Evolutionary conservation across 2,113 vertebrate genomes (phyloP).

Genomic region (Aix galericulata): DNA sequence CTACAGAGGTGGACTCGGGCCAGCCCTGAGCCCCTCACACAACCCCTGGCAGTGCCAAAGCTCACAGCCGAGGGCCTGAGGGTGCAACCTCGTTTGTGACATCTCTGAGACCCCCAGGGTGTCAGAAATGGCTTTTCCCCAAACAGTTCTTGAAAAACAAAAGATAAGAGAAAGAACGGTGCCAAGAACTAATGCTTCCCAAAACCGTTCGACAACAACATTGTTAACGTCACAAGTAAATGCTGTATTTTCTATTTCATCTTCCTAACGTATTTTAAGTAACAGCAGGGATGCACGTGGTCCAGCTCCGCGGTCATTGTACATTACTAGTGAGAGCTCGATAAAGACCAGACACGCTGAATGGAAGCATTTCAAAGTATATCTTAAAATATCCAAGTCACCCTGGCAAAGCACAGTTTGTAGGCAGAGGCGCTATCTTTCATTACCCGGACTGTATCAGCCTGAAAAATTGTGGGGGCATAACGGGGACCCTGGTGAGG

Average conservation of each 20-base stretch:
- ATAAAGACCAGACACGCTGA: background rate
- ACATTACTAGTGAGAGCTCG: background rate
- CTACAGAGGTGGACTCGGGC: background rate
- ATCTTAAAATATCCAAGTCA: background rate
- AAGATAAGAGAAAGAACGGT: background rate
- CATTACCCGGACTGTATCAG: background rate
- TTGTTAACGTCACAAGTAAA: background rate
- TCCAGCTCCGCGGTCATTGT: background rate
- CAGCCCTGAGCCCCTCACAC: accelerated
- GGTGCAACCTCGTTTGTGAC: background rate
- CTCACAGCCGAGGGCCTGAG: background rate
- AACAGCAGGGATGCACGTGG: background rate
- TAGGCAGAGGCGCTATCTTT: background rate
- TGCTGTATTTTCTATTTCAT: background rate
- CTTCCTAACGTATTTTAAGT: background rate
- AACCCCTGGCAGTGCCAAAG: background rate
- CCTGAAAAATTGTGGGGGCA: background rate
- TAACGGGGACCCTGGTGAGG: background rate
- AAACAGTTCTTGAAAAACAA: background rate
- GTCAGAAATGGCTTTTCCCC: background rate
- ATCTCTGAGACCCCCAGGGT: background rate
- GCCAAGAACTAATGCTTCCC: background rate
- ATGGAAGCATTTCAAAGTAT: background rate
- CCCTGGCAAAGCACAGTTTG: background rate
- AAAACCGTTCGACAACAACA: background rate